Base-by-base conservation (phyloP, 2,888 invertebrate species). In the Drosophila putrida region DNA sequence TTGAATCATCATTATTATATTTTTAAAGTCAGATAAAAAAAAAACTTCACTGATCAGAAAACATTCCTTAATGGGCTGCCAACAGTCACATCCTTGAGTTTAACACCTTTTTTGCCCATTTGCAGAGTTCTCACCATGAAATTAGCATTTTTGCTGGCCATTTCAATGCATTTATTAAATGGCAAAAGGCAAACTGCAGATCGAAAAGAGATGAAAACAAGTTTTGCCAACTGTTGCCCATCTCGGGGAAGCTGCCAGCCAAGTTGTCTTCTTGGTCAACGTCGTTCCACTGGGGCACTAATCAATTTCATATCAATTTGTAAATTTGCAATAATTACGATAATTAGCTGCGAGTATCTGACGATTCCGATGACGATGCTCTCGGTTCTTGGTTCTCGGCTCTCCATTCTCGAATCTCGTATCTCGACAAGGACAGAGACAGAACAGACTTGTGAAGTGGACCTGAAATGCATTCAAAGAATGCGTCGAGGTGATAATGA, bases 221-320 rank as follows among this genome's bases (percentile, higher is more conserved):
- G 78, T 78, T 78, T 78, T 66, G 28, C 33, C 39, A 54, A 51
- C 51, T 63, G 57, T 50, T 62, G 50, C n/a, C 31, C 75, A 67
- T 54, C 57, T 51, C 49, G 27, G 47, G 38, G 49, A 35, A 50
- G 43, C 67, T 35, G 51, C 39, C 46, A 39, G 33, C 47, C 47
- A 49, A 39, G 51, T 38, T 46, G 54, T 54, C 49, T 35, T 58
- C 63, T 11, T 51, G 43, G 13, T 51, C 15, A 20, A 28, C 41
- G 31, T 33, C 73, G 36, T 59, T 64, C 69, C 76, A 73, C 43
- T 73, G 65, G 83, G 72, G 75, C 87, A 82, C 82, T 91, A 92
- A 91, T 91, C 91, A 92, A 92, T 91, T 91, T 91, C 90, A 90
- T 91, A 91, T 91, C 91, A 92, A 92, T 91, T 92, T 92, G 92